Base-by-base conservation (phyloP, 2,888 invertebrate species). In the Eilema depressum region DNA sequence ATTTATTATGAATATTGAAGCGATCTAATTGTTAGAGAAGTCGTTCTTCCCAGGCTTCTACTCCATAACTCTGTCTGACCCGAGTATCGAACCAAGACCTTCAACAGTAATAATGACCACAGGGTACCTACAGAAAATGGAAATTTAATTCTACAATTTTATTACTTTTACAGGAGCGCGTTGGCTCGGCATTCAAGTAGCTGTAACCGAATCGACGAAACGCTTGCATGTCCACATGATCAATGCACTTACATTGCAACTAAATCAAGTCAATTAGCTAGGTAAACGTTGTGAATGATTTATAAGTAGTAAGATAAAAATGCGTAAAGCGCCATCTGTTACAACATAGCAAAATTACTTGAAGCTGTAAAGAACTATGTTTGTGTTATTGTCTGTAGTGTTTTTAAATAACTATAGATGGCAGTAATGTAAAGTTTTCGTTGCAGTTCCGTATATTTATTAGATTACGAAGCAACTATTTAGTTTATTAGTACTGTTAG, bases 241-340 rank as follows among this genome's bases (percentile, higher is more conserved):
- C 86, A 88, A 41, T 94, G 94, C 74, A 75, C 83, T 2, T 93
- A 85, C 62, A 85, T 92, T 0, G 91, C 92, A 0, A 80, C 89
- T 2, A 88, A 87, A 59, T 74, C 86, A 0, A 77, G 86, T n/a
- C 92, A 91, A 70, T 86, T 93, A 12, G 82, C 86, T n/a, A 92
- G 88, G 94, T 94, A 65, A 63, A 17, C 25, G 17, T 26, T 59
- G 26, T 59, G 14, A 59, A 5, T 7, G 14, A 17, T 59, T 23
- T 8, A n/a, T 25, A 4, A 25, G 25, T 57, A 11, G 0, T 3
- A 57, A 14, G 37, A n/a, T 20, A 28, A 20, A 30, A 33, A 20
- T n/a, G 23, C 33, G 17, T 12, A 66, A 41, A 79, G 33, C 70
- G 83, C 79, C 82, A 86, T 83, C 85, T 86, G 66, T 72, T 28